Base-by-base conservation (phyloP, 2,797 vertebrate species). In the Scolopax rusticola region DNA sequence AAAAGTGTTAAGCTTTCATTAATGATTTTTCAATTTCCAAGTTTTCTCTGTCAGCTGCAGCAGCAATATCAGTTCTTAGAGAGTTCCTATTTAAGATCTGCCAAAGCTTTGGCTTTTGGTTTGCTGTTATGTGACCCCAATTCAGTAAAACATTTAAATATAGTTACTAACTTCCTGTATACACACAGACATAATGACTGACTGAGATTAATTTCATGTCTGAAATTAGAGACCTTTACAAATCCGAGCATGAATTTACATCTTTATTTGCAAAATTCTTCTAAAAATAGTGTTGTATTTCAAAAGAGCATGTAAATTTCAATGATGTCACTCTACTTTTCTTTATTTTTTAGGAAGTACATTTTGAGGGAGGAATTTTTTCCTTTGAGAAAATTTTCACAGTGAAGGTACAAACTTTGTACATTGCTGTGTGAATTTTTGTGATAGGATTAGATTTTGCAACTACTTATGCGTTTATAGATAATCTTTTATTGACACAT, bases 1-100 rank as follows among this genome's bases (percentile, higher is more conserved):
- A 82, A 94, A 94, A 91, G 28, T 54, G 24, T 90, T 87, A 88
- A 89, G 56, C 21, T 93, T 95, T 95, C 84, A 85, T 79, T 89
- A 92, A 82, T 30, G 53, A 84, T 91, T 84, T 95, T 95, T 93
- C 75, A 67, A 0, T 78, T 87, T 93, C 69, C 47, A 56, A 73
- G 45, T 41, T 45, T 16, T 54, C 13, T 78, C 65, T 93, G 61
- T 68, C 87, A 92, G 36, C 54, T 69, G n/a, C 50, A 65, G 41
- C 59, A 2, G 2, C 47, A 48, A 27, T 63, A 71, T 57, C 16
- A 89, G 0, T n/a, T 69, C n/a, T 53, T 65, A 41, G 30, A 76
- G 19, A 3, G n/a, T 17, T 87, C 53, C 13, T 43, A 12, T 45
- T 56, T 81, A 71, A 89, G 51, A 57, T 3, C 33, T 83, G 24